Percentiles rank a stretch among this genome's conserved stretches.
Conservation (phyloP, 2,888 invertebrate species). For the Ptychoptera albimana region DNA sequence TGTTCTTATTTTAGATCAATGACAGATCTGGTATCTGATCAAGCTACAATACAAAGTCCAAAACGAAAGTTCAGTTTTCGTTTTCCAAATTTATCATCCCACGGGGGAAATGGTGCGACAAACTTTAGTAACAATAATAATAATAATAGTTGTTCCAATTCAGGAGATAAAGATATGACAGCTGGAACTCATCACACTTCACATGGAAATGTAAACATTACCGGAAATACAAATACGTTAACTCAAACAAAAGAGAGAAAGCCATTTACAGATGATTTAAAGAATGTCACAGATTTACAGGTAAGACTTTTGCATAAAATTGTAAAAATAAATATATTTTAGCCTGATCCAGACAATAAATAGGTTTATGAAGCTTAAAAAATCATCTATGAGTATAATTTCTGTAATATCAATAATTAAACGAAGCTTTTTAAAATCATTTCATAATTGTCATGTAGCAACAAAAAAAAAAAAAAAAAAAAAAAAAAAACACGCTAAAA, state of each 20-base stretch:
- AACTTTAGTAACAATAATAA: constrained; percentile 16
- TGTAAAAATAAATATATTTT: not conserved
- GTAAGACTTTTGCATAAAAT: constrained; percentile 32
- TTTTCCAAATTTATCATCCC: constrained; percentile 36
- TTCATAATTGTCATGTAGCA: too few relatives aligned
- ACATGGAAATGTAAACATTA: constrained; percentile 12
- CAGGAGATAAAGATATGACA: not conserved
- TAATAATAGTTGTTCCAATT: too few relatives aligned
- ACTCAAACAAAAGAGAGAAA: constrained; percentile 36
- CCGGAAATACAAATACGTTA: constrained; percentile 24
- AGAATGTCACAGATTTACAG: constrained; percentile 74
- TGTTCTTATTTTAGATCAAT: constrained; percentile 33
- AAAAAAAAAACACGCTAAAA: too few relatives aligned
- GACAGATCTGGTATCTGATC: constrained; percentile 39
- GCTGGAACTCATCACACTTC: constrained; percentile 18
- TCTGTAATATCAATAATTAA: too few relatives aligned
- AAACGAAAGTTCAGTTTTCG: constrained; percentile 65
- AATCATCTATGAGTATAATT: too few relatives aligned
- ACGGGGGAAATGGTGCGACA: constrained; percentile 12
- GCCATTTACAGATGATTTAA: constrained; percentile 81
- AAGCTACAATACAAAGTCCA: constrained; percentile 40
- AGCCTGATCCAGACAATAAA: not conserved
- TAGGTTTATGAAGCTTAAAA: too few relatives aligned
- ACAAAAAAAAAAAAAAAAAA: too few relatives aligned
- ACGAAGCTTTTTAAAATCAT: too few relatives aligned